phyloP scores from a whole-genome alignment of 2,797 vertebrate species.

The Dipus sagitta region DNA sequence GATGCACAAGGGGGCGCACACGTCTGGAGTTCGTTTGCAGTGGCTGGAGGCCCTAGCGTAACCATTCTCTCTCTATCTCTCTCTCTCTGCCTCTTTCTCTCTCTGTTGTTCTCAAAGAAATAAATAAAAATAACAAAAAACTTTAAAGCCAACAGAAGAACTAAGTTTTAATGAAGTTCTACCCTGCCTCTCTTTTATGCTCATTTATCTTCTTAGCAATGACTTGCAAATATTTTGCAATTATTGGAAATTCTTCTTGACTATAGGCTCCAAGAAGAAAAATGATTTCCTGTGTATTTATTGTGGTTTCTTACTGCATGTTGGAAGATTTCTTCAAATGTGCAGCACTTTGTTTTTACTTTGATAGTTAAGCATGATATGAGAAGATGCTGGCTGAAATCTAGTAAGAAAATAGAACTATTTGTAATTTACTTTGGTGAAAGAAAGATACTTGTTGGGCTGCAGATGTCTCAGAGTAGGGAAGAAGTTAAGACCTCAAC shows the following conservation, averaged over 20 bases:
- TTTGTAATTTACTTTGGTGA: not conserved
- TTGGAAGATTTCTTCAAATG: not conserved
- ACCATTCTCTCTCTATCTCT: no score
- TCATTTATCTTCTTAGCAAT: not conserved
- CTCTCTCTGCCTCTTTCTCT: no score
- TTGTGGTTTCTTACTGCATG: not conserved
- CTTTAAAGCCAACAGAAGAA: no score
- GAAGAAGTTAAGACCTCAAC: not conserved
- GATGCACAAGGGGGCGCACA: no score
- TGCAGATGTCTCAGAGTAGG: not conserved
- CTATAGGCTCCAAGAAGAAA: not conserved
- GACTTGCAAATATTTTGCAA: not conserved
- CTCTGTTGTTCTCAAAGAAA: no score
- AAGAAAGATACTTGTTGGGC: not conserved
- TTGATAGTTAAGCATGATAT: not conserved
- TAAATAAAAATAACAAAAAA: no score
- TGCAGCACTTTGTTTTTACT: not conserved
- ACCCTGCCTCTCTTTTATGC: not conserved
- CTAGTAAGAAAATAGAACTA: not conserved
- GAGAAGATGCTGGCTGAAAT: not conserved
- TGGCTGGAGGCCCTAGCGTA: no score
- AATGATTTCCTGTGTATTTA: not conserved
- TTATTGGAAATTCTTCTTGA: slow-evolving; percentile 7
- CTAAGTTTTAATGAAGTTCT: not conserved
- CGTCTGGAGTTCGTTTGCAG: no score